Base-by-base conservation (phyloP, 2,888 invertebrate species). In the Drosophila mettleri region DNA sequence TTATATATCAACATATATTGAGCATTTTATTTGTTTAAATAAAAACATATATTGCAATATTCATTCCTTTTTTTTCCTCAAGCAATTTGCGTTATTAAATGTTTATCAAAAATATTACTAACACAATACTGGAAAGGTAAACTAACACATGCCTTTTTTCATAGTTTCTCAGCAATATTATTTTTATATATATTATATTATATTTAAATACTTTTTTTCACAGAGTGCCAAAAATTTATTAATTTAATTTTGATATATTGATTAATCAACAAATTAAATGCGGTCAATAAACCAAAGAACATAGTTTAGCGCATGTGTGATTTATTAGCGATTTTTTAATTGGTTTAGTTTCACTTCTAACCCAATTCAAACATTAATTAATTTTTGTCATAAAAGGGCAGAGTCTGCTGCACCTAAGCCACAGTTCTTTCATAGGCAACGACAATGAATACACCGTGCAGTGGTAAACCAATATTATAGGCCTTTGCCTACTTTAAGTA, bases 251-350 rank as follows among this genome's bases (percentile, higher is more conserved):
- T 34, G 0, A 3, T 38, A 12, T 49, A 55, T n/a, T n/a, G n/a
- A n/a, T 63, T 43, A 6, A 78, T 78, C 74, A 78, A 46, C 77
- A 66, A 24, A 34, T 46, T 33, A 3, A 66, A 68, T 1, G 9
- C 34, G 70, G 77, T 74, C 65, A 78, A 12, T 49, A 36, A 16
- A 16, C 18, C n/a, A 3, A 3, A 52, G 24, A 58, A 61, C 5
- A 24, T 12, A 22, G 6, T 45, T 53, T 24, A 27, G 10, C 51
- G 10, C 46, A 60, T 12, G 41, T 46, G 16, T 45, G 14, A 54
- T 29, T 12, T 48, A 83, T 80, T 80, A 80, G 72, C 69, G 41
- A 68, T 53, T 46, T 43, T n/a, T 52, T 16, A 52, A 53, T n/a
- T 27, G 4, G n/a, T 36, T 53, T 27, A 9, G 31, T 64, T 72